Evolutionary conservation across 2,797 vertebrate genomes (phyloP), one percentile per base, ranked within the genome.

Genomic region (Decapterus maruadsi): DNA sequence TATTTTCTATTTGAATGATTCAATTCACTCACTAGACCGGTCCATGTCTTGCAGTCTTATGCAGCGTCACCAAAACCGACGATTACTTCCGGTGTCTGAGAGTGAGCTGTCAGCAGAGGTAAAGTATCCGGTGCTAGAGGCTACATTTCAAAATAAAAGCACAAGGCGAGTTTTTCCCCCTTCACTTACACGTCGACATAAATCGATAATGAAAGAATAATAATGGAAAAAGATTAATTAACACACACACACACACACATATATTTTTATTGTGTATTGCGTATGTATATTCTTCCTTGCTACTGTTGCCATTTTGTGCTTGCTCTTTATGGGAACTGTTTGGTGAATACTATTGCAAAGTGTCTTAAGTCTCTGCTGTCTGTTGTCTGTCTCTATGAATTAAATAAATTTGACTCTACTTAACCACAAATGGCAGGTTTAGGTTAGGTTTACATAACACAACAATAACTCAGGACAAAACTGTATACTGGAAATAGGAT

Each of bases 21-120:
- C 6, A 60, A 48, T 78, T 65, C 40, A 95, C 94, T 95, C 79
- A 96, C 95, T 50, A 61, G 78, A 82, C 54, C 89, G 92, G 80
- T 95, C 92, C 95, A 96, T 96, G 90, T 95, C 93, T 85, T 50
- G 22, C 77, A 85, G 86, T 92, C 93, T 93, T 89, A 91, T 93
- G 95, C 94, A 95, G 92, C 95, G 94, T 95, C 94, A 95, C 93
- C 94, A 88, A 90, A 92, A 81, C 76, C 71, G 54, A 78, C 68
- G 57, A 90, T 14, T 77, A n/a, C 87, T 95, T 95, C 93, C 95
- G 93, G 92, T 87, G 79, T 83, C 50, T 81, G 31, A 8, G 56
- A 80, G 43, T 22, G 68, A 75, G 4, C 61, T 43, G 77, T 66
- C 83, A 75, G 2, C 9, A 2, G 1, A 34, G 0, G 51, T 40